phyloP scores from a whole-genome alignment of 2,113 vertebrate genomes.

The Probosciger aterrimus region DNA sequence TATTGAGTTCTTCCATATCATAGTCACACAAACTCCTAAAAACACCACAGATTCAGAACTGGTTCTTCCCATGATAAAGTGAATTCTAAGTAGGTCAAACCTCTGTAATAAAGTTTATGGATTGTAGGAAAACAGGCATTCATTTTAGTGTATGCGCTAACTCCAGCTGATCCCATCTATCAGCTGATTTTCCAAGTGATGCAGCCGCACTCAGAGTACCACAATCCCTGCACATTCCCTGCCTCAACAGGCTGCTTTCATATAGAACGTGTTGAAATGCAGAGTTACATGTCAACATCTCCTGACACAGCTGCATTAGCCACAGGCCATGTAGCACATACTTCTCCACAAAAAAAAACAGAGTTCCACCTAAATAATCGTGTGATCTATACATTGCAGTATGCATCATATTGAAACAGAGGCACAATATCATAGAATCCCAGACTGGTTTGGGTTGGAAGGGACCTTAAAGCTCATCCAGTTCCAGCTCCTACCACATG shows the following conservation, averaged over 20 bases:
- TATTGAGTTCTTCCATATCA: accelerated
- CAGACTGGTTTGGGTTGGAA: not conserved
- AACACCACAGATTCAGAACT: not conserved
- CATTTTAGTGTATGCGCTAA: not conserved
- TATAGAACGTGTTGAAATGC: not conserved
- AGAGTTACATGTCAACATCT: accelerated
- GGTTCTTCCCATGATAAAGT: not conserved
- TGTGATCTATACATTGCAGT: not conserved
- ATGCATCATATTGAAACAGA: not conserved
- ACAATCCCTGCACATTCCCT: not conserved
- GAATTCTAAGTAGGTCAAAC: not conserved
- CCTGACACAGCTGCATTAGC: not conserved
- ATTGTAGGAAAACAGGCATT: not conserved
- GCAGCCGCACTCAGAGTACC: not conserved
- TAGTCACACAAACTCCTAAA: not conserved
- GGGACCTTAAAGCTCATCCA: not conserved
- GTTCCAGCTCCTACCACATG: not conserved
- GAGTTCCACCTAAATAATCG: not conserved
- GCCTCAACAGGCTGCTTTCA: not conserved
- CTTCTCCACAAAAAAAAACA: not conserved
- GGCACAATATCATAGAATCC: not conserved
- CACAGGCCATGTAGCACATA: not conserved
- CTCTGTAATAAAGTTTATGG: not conserved
- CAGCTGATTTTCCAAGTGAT: not conserved
- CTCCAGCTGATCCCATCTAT: not conserved